These are phyloP conservation scores for Threskiornis aethiopicus DNA, from an alignment of 2,797 vertebrate species.

Conservation along the genomic window DNA sequence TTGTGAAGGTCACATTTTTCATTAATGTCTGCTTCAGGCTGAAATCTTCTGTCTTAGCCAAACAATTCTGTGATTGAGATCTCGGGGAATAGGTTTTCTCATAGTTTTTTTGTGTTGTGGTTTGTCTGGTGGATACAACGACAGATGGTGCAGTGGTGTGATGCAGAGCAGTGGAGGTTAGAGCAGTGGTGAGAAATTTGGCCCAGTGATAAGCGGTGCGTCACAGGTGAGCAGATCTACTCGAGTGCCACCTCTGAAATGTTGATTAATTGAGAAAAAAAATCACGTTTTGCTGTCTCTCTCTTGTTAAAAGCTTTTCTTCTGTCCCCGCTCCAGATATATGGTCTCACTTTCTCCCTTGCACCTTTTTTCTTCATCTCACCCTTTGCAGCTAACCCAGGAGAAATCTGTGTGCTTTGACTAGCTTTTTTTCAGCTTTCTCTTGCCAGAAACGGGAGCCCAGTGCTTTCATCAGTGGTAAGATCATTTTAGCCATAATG, in stretches of 20 bases:
- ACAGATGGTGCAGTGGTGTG: slow-evolving; percentile 5
- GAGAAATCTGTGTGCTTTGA: not conserved
- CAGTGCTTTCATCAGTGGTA: not conserved
- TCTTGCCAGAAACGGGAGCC: not conserved
- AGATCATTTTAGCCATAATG: rapidly evolving
- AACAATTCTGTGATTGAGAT: not conserved
- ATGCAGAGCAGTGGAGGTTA: not conserved
- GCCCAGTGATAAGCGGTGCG: not conserved
- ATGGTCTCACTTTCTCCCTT: not conserved
- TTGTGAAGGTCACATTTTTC: not conserved
- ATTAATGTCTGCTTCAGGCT: not conserved
- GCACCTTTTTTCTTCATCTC: not conserved
- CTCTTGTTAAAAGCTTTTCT: not conserved
- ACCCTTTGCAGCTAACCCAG: not conserved
- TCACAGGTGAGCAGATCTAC: not conserved
- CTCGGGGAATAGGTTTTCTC: not conserved
- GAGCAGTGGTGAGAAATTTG: not conserved
- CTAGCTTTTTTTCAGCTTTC: not conserved
- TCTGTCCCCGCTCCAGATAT: not conserved
- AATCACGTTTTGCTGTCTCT: not conserved
- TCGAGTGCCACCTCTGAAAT: not conserved
- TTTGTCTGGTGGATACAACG: not conserved
- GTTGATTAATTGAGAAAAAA: not conserved
- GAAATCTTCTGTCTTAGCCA: not conserved
- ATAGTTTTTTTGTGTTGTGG: rapidly evolving